phyloP scores from a whole-genome alignment of 2,888 invertebrate genomes.

The Pyrrhia umbra region DNA sequence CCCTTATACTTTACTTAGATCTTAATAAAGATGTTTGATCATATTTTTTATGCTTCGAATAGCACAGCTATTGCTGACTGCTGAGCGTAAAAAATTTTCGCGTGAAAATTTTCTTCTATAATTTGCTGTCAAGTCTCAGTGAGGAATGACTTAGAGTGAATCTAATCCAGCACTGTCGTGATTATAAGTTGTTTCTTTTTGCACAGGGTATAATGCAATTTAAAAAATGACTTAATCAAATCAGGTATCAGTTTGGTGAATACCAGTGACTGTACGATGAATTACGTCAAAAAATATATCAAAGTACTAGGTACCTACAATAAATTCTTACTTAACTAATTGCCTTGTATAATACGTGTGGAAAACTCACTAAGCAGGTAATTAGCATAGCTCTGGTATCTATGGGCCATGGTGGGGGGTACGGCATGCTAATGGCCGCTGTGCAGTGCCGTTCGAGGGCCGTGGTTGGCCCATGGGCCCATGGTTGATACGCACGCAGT shows the following conservation, averaged over 20 bases:
- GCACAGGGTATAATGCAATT: no score
- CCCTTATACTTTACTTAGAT: background rate
- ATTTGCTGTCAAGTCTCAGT: no score
- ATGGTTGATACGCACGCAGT: constrained; percentile 3
- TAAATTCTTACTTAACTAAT: background rate
- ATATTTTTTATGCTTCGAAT: background rate
- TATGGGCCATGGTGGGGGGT: constrained; percentile 22
- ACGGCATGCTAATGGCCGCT: constrained; percentile 37
- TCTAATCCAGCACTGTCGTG: no score
- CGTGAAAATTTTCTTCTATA: no score
- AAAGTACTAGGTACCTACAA: background rate
- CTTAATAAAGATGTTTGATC: background rate
- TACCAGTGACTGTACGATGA: no score
- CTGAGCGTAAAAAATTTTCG: no score
- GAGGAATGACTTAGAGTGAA: background rate
- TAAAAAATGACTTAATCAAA: no score
- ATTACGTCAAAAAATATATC: background rate
- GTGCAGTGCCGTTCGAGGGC: background rate
- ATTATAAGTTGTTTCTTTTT: no score
- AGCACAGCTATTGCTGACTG: background rate
- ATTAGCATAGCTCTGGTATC: constrained; percentile 35
- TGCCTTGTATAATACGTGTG: background rate
- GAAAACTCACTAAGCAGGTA: constrained; percentile 7
- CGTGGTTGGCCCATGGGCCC: constrained; percentile 41
- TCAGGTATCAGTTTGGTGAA: no score